Conservation (phyloP, 2,113 vertebrate genomes). For the Campylomormyrus tamandua region DNA sequence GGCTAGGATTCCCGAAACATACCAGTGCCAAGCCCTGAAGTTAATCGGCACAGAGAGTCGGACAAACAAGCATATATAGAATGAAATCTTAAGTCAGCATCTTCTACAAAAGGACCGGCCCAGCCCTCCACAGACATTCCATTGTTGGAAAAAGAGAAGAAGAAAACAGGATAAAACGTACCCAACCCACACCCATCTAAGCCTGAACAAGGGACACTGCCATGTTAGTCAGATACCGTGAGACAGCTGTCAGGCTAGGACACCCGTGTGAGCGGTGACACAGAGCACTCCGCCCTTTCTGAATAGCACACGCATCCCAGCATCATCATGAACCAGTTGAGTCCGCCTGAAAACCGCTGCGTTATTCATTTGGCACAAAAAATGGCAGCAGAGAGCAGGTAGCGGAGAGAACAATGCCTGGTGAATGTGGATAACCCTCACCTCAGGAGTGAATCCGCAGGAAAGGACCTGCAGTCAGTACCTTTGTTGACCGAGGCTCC, state of each 20-base stretch:
- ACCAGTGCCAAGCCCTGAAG: background rate
- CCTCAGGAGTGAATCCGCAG: background rate
- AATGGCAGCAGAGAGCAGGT: background rate
- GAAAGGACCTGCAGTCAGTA: background rate
- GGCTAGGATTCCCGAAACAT: background rate
- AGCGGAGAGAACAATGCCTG: background rate
- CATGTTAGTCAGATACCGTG: background rate
- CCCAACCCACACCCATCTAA: background rate
- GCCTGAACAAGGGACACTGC: background rate
- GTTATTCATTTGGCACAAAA: background rate
- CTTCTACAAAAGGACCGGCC: background rate
- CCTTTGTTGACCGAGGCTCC: background rate
- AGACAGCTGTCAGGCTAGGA: background rate
- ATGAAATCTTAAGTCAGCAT: background rate
- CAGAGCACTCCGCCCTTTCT: background rate
- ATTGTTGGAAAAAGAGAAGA: background rate
- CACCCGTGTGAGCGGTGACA: background rate
- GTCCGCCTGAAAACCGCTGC: background rate
- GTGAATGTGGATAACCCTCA: background rate
- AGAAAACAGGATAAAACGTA: background rate
- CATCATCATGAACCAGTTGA: background rate
- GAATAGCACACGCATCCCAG: background rate
- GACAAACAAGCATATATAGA: background rate
- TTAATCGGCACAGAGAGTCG: background rate
- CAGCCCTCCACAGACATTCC: background rate